Base-by-base conservation (phyloP, 1,140 invertebrate species). In the Periplaneta americana region DNA sequence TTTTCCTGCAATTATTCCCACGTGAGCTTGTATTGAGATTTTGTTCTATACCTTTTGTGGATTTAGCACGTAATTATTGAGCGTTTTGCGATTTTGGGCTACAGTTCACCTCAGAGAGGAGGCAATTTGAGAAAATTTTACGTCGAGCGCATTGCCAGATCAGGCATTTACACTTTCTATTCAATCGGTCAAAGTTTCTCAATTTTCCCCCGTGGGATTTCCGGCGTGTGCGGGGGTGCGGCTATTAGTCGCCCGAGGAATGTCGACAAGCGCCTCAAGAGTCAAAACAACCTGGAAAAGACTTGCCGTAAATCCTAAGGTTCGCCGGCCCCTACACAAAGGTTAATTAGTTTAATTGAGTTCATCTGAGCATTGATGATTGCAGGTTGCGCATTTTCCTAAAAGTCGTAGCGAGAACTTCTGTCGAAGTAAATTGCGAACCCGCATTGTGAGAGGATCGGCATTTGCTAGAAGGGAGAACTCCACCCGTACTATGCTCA, bases 111-210 rank as follows among this genome's bases (percentile, higher is more conserved):
- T n/a, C n/a, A n/a, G n/a, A n/a, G n/a, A n/a, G n/a, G n/a, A n/a
- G n/a, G n/a, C n/a, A n/a, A n/a, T n/a, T n/a, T n/a, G n/a, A n/a
- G n/a, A n/a, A n/a, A n/a, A n/a, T n/a, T n/a, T n/a, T n/a, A n/a
- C n/a, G n/a, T n/a, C 81, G 79, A 34, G 75, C 81, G 79, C 81
- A 77, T n/a, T 22, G 31, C 18, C 75, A 82, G 81, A 82, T 82
- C 79, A 82, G 81, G 31, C 81, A 82, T 82, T 82, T 82, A 82
- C 80, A 80, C 80, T 82, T 82, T 66, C 77, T 66, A 80, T 80
- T 82, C 79, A 82, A 82, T 75, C 75, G 48, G 76, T 75, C 80
- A 82, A 82, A 82, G 77, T 82, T 82, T 82, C 74, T 74, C 81
- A 82, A 82, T 82, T 79, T 82, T 81, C 66, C 31, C 34, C 74